Evolutionary conservation across 2,113 vertebrate species (phyloP).

Genomic region (Megaleporinus macrocephalus): DNA sequence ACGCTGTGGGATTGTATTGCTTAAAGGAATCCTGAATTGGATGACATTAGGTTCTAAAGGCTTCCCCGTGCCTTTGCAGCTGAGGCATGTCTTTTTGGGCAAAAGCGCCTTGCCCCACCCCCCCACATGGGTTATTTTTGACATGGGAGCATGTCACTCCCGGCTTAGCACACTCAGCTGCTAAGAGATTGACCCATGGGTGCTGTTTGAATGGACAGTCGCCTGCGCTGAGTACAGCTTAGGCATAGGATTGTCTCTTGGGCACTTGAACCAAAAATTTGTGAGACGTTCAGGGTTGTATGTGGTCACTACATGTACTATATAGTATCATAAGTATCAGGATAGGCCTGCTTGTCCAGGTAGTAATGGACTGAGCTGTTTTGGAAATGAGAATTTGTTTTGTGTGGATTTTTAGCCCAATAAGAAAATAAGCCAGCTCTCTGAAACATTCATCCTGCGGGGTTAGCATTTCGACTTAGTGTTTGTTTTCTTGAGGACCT

Average conservation of each 20-base stretch:
- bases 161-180: constrained; percentile 42
- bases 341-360: no score
- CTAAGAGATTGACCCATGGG: constrained; percentile 27
- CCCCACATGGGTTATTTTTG: constrained; percentile 49
- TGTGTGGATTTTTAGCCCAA: neutral
- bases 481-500: neutral
- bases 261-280: neutral
- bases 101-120: constrained; percentile 3
- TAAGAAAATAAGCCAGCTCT: no score
- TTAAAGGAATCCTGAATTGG: no score
- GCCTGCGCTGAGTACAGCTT: neutral
- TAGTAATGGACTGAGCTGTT: no score
- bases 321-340: no score
- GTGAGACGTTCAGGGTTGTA: neutral
- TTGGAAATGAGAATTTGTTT: no score
- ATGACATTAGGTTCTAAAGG: neutral
- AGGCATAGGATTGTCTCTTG: neutral
- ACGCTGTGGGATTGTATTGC: no score
- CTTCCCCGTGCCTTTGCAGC: neutral
- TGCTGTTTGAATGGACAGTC: constrained; percentile 14
- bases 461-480: neutral
- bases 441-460: no score
- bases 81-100: neutral
- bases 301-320: neutral
- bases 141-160: constrained; percentile 24